phyloP scores from a whole-genome alignment of 2,888 invertebrate genomes.

The Lasioglossum leucozonium region DNA sequence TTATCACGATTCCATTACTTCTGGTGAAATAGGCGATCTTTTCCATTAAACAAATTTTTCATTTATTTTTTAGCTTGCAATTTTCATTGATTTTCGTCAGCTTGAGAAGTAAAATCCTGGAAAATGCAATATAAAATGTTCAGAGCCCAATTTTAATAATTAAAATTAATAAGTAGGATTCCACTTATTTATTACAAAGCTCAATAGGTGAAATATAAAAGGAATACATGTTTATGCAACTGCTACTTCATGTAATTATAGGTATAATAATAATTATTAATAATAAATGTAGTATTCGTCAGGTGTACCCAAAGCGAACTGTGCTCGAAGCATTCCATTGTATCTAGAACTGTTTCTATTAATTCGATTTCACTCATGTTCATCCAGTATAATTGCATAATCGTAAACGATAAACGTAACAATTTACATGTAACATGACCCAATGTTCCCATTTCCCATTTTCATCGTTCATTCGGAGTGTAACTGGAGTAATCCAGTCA shows the following conservation, averaged over 20 bases:
- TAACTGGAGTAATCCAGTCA: not conserved
- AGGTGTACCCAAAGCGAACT: not conserved
- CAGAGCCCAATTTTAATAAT: too few species aligned
- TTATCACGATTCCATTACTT: conserved; percentile 1
- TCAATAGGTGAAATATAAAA: too few species aligned
- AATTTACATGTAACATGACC: not conserved
- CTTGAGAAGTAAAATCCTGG: too few species aligned
- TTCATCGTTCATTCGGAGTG: not conserved
- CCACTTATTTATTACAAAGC: too few species aligned
- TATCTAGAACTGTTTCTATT: not conserved
- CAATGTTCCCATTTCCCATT: not conserved
- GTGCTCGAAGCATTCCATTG: not conserved
- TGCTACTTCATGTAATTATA: too few species aligned
- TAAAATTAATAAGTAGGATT: too few species aligned
- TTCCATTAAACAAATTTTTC: not conserved
- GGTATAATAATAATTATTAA: not conserved
- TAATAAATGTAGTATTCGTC: not conserved
- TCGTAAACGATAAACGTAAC: not conserved
- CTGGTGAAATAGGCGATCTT: not conserved
- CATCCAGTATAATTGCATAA: not conserved
- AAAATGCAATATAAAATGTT: not conserved
- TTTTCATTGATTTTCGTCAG: not conserved
- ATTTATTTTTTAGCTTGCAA: not conserved
- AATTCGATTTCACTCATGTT: not conserved
- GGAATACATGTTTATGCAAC: too few species aligned